Evolutionary conservation across 1,140 invertebrate genomes (phyloP), one percentile per base, ranked within the genome.

Genomic region (Drosophila navojoa): DNA sequence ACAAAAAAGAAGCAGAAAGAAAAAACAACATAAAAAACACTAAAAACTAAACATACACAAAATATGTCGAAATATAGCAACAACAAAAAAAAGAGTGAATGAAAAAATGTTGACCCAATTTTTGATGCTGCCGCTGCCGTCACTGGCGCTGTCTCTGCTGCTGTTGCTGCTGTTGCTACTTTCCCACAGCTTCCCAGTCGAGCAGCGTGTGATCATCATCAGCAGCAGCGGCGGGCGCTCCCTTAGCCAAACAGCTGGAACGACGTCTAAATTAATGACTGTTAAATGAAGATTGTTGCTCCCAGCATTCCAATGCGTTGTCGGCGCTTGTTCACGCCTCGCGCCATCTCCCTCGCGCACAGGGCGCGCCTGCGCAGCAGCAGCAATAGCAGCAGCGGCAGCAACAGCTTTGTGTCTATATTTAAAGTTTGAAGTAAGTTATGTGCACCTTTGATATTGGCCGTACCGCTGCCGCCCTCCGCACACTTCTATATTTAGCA

Each of bases 61-160:
- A 77, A 82, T 82, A 79, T 89, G 84, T 87, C 77, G 84, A 87
- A 87, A 86, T 86, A 87, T 82, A 81, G 75, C 68, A 77, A 69
- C 63, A 69, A 81, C 82, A 84, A 89, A 22, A 22, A 82, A 84
- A 89, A 82, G 77, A 87, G 81, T 90, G 86, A 90, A 91, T 91
- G 89, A 89, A 91, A 91, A 89, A 91, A 91, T 91, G 89, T 91
- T 91, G 89, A 91, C 89, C 89, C 81, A 91, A 91, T 91, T 91
- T 91, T 91, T 90, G 58, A 49, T 67, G 67, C 59, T 66, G 81
- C 66, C 44, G 66, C 68, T 38, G 50, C 45, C 19, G 57, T 3
- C 47, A 61, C 22, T 58, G 44, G 38, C 7, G 32, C 66, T 32
- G 49, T 22, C 19, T 1, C 73, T 45, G 42, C 82, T 79, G 16